These are phyloP conservation scores for Atta colombica DNA, from an alignment of 1,140 invertebrate genomes.

Conservation along the genomic window DNA sequence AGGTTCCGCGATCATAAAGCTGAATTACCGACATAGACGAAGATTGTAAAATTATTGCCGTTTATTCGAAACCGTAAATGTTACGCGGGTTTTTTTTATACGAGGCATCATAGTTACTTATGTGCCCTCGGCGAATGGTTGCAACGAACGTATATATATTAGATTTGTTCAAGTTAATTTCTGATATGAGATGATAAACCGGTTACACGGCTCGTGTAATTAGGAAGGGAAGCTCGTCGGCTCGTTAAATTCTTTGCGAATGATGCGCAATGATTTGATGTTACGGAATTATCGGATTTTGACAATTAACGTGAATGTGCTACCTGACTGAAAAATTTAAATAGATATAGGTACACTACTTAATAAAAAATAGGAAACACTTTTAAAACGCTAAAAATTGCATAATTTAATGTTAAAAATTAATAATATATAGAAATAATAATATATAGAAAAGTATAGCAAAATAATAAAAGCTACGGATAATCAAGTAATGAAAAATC, in stretches of 20 bases:
- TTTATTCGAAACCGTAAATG: constrained; percentile 59
- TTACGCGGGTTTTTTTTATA: constrained; percentile 37
- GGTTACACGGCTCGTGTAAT: constrained; percentile 49
- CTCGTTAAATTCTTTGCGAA: constrained; percentile 14
- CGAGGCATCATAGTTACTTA: constrained; percentile 39
- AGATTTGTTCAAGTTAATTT: constrained; percentile 56
- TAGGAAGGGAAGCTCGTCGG: constrained; percentile 35
- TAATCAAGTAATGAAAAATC: too few species aligned
- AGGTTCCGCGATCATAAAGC: constrained; percentile 54
- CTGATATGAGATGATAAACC: constrained; percentile 56
- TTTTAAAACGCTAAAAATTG: too few species aligned
- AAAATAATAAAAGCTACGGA: too few species aligned
- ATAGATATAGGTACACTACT: background rate
- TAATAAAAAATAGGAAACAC: background rate
- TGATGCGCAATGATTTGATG: constrained; percentile 3
- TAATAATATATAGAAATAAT: too few species aligned
- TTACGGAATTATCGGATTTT: constrained; percentile 13
- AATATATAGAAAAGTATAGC: too few species aligned
- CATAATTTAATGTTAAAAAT: too few species aligned
- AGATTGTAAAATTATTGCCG: constrained; percentile 61
- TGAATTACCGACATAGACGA: constrained; percentile 45
- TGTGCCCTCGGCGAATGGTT: background rate
- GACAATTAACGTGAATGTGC: constrained; percentile 9
- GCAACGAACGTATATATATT: constrained; percentile 33
- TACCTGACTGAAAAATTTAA: background rate